Conservation (phyloP, 2,113 vertebrate species). For the Copsychus sechellarum region DNA sequence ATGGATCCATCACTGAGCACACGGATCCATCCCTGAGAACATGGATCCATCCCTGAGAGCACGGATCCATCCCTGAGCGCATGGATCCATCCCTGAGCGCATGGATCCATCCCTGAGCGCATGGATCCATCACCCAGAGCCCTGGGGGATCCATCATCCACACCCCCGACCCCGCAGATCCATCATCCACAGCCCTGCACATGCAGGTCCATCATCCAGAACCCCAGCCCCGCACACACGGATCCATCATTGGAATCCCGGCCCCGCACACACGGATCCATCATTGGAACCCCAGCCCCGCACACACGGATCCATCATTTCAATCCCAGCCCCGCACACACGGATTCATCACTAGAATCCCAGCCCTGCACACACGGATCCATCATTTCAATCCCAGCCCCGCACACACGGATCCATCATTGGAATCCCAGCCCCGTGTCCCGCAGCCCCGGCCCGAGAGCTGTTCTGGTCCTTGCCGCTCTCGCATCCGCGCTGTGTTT, state of each 20-base stretch:
- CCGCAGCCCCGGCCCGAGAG: rapidly evolving
- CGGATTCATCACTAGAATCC: too few species aligned
- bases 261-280: background rate
- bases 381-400: background rate
- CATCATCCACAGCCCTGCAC: background rate
- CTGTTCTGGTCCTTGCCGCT: rapidly evolving
- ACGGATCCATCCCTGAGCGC: too few species aligned
- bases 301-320: background rate
- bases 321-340: background rate
- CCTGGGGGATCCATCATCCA: background rate
- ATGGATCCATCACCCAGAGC: rapidly evolving
- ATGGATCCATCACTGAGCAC: background rate
- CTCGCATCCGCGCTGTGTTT: rapidly evolving
- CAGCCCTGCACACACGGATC: rapidly evolving
- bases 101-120: too few species aligned
- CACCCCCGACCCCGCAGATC: background rate
- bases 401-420: background rate
- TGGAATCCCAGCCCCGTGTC: rapidly evolving
- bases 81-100: too few species aligned
- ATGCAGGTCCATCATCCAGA: too few species aligned
- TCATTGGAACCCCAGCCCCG: rapidly evolving
- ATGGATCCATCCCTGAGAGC: background rate
- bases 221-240: too few species aligned
- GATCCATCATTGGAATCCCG: background rate
- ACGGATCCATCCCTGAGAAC: too few species aligned